These are phyloP conservation scores for Lamellibrachia luymesi DNA, from an alignment of 1,140 invertebrate genomes.

Conservation along the genomic window DNA sequence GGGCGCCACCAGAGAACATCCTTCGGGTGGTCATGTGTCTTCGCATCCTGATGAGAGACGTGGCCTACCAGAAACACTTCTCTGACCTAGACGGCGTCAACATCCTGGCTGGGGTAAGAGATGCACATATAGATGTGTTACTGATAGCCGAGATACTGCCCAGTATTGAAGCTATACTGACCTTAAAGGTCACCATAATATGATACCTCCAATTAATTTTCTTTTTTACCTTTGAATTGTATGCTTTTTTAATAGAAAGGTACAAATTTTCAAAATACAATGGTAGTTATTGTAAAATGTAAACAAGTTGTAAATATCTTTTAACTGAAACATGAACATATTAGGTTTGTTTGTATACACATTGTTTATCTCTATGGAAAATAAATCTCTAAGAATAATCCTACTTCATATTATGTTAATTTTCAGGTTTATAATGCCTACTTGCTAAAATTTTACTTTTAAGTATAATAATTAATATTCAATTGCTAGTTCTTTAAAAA, in stretches of 20 bases:
- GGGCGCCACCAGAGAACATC: constrained; percentile 48
- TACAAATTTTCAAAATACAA: neutral
- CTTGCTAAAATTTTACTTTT: too few species aligned
- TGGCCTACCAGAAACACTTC: constrained; percentile 47
- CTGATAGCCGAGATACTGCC: too few species aligned
- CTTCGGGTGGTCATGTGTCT: constrained; percentile 48
- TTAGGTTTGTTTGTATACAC: neutral
- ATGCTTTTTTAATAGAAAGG: neutral
- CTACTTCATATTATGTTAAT: too few species aligned
- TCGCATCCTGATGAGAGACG: constrained; percentile 52
- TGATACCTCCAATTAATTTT: too few species aligned
- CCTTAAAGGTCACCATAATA: too few species aligned
- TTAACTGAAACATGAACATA: neutral
- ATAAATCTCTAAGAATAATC: too few species aligned
- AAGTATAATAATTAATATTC: too few species aligned
- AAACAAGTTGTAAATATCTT: neutral
- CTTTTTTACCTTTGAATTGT: too few species aligned
- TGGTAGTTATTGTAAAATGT: neutral
- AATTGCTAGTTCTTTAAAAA: too few species aligned
- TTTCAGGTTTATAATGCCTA: too few species aligned
- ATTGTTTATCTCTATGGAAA: too few species aligned
- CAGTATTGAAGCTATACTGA: too few species aligned
- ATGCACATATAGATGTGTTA: neutral
- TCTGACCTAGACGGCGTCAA: constrained; percentile 43
- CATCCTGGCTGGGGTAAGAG: constrained; percentile 42